Evolutionary conservation across 2,888 invertebrate species (phyloP).

Genomic region (Limnephilus lunatus): DNA sequence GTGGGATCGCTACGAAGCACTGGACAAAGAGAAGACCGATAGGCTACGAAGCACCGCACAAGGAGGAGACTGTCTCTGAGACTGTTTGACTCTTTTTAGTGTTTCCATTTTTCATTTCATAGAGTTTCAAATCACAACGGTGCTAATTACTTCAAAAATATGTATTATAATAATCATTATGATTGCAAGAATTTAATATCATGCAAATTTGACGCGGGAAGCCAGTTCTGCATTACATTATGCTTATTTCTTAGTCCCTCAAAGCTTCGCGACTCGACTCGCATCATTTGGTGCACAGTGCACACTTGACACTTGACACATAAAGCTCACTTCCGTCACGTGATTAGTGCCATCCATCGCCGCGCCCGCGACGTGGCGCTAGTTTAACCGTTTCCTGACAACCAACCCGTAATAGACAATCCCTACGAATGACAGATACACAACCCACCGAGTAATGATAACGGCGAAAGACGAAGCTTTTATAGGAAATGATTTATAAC

Average conservation of each 20-base stretch:
- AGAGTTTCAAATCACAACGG: too few relatives aligned
- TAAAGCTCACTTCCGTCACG: slow-evolving; percentile 56
- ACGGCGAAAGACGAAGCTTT: slow-evolving; percentile 17
- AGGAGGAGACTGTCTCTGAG: too few relatives aligned
- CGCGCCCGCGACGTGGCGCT: slow-evolving; percentile 33
- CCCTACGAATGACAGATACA: slow-evolving; percentile 38
- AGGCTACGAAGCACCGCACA: too few relatives aligned
- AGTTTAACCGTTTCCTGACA: slow-evolving; percentile 40
- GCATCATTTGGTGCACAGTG: slow-evolving; percentile 37
- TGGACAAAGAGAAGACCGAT: too few relatives aligned
- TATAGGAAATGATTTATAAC: not conserved
- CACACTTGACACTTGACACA: slow-evolving; percentile 54
- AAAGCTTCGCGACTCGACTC: not conserved
- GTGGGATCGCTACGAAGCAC: too few relatives aligned
- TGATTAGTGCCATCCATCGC: slow-evolving; percentile 63
- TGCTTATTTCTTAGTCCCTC: not conserved
- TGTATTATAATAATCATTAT: not conserved
- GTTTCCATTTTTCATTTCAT: too few relatives aligned
- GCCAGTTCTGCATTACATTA: not conserved
- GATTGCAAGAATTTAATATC: not conserved
- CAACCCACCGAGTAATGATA: slow-evolving; percentile 13
- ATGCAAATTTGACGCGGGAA: not conserved
- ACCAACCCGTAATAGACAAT: slow-evolving; percentile 24
- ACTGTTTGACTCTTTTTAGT: too few relatives aligned
- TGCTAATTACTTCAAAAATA: too few relatives aligned